A percentile compares a stretch with the other conserved stretches of the same genome.
Evolutionary conservation across 2,888 invertebrate species (phyloP).

Genomic region (Ormyrus nitidulus): DNA sequence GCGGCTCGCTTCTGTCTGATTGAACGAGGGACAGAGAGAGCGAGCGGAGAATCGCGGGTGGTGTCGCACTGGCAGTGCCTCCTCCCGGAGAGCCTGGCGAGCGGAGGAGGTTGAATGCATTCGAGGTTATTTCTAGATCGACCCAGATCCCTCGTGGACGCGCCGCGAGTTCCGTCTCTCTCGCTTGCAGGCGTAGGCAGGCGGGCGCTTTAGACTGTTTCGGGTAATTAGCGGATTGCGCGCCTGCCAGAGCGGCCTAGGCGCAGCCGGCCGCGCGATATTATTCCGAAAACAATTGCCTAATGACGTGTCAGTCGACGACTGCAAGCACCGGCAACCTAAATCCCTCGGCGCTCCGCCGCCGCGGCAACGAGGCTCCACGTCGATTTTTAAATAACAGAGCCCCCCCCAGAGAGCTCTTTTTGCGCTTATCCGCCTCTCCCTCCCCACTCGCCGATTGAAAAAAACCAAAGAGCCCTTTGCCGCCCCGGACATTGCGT

Average conservation of each 20-base stretch:
- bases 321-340: conserved; percentile 29
- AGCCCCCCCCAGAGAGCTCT: background rate
- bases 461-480: too few relatives aligned
- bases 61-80: conserved; percentile 41
- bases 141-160: conserved; percentile 69
- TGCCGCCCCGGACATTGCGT: too few relatives aligned
- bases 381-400: conserved; percentile 41
- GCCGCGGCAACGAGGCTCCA: background rate
- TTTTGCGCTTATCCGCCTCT: too few relatives aligned
- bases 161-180: conserved; percentile 56
- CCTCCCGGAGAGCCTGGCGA: conserved; percentile 14
- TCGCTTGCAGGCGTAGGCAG: conserved; percentile 10
- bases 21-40: conserved; percentile 43
- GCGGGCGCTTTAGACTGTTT: conserved; percentile 69
- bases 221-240: conserved; percentile 70
- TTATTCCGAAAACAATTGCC: conserved; percentile 55
- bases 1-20: background rate
- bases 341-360: conserved; percentile 21
- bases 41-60: conserved; percentile 49
- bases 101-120: conserved; percentile 68
- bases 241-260: conserved; percentile 57
- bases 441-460: too few relatives aligned
- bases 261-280: conserved; percentile 19
- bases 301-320: conserved; percentile 54
- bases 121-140: conserved; percentile 70